Evolutionary conservation across 2,888 invertebrate genomes (phyloP).

Genomic region (Alcis repandata): DNA sequence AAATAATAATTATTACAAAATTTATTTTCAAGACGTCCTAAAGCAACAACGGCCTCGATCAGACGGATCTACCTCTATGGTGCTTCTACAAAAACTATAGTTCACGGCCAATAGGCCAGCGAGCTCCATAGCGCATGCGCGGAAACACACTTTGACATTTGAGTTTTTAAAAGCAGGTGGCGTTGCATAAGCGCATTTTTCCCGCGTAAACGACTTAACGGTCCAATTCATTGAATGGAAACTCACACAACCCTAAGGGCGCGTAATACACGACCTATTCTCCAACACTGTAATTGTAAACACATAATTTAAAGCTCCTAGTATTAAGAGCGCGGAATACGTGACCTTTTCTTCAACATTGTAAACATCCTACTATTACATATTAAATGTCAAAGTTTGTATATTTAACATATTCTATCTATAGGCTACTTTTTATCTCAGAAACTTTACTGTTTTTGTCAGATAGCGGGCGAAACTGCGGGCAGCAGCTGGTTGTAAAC

Average conservation of each 20-base stretch:
- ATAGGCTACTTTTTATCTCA: too few species aligned
- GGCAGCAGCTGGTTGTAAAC: too few species aligned
- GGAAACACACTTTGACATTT: constrained; percentile 79
- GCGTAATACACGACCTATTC: constrained; percentile 68
- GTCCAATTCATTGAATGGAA: constrained; percentile 66
- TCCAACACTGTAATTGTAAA: constrained; percentile 51
- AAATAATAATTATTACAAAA: background rate
- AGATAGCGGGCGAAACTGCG: too few species aligned
- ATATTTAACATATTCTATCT: too few species aligned
- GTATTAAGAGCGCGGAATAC: too few species aligned
- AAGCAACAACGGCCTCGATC: constrained; percentile 48
- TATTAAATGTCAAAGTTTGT: too few species aligned
- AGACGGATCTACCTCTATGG: constrained; percentile 68
- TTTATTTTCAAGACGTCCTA: constrained; percentile 12
- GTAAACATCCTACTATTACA: too few species aligned
- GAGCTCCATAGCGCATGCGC: constrained; percentile 53
- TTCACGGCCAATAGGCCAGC: constrained; percentile 53
- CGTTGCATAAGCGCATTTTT: constrained; percentile 69
- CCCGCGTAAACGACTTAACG: constrained; percentile 73
- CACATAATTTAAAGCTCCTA: too few species aligned
- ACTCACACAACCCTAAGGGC: constrained; percentile 60
- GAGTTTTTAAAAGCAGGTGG: constrained; percentile 71
- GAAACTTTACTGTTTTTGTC: too few species aligned
- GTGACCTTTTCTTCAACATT: constrained; percentile 63
- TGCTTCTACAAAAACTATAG: constrained; percentile 77